Evolutionary conservation across 2,888 invertebrate species (phyloP).

Genomic region (Ditylenchus weischeri): DNA sequence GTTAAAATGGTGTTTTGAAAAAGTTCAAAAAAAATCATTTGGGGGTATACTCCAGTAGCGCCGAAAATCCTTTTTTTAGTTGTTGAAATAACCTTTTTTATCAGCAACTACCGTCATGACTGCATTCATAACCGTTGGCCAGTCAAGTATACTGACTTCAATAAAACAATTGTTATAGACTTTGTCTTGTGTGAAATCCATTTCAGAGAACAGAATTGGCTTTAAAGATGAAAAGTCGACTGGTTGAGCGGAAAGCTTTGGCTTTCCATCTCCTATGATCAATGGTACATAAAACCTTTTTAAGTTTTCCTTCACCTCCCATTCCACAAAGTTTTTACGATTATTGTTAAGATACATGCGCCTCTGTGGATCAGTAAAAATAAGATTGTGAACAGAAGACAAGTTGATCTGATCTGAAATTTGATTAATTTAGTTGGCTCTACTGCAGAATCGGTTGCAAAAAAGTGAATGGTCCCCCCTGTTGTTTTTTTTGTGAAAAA

Average conservation of each 20-base stretch:
- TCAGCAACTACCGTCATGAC: background rate
- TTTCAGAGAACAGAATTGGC: background rate
- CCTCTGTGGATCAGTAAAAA: background rate
- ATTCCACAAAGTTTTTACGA: background rate
- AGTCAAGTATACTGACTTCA: background rate
- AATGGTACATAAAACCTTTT: background rate
- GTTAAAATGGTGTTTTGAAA: too few relatives aligned
- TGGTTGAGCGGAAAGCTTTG: background rate
- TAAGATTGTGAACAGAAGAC: background rate
- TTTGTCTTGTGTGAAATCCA: background rate
- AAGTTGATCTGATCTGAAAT: background rate
- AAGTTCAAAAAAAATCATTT: background rate
- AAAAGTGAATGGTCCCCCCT: too few relatives aligned
- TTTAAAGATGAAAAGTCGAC: background rate
- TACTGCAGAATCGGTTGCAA: too few relatives aligned
- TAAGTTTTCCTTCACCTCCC: background rate
- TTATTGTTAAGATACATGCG: background rate
- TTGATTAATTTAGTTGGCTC: background rate
- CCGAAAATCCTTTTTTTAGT: background rate
- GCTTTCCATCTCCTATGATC: background rate
- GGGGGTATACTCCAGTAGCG: background rate
- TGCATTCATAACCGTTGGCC: slow-evolving; percentile 2
- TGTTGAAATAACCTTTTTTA: background rate
- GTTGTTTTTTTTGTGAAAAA: too few relatives aligned
- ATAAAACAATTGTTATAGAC: background rate